Base-by-base conservation (phyloP, 2,888 invertebrate genomes). In the Drosophila fulvimacula region DNA sequence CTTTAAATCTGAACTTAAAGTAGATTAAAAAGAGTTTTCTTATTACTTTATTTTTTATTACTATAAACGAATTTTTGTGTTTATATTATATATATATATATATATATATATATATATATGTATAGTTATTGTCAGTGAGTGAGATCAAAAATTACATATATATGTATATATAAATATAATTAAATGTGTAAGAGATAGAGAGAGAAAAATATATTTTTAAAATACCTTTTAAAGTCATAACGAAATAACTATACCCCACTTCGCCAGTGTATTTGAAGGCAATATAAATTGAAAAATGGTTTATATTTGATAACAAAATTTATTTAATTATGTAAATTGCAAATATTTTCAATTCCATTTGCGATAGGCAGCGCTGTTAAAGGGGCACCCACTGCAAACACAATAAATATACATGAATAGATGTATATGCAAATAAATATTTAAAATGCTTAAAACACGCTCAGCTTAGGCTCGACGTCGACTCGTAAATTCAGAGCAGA, bases 281-380 rank as follows among this genome's bases (percentile, higher is more conserved):
- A 73, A 64, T 61, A 51, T 62, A 51, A 70, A 75, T 74, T 64
- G 51, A 34, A 74, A 76, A 74, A 66, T 57, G 66, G 27, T 55
- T 65, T 62, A 62, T 70, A 49, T 63, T 58, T 62, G 69, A 77
- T 79, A 69, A 65, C 67, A 57, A 69, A 64, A 60, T 73, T 15
- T 46, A 75, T 77, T 76, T 48, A 77, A 76, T 76, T 73, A 76
- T 77, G 69, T 51, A 73, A 76, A 76, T 73, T 66, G 62, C 51
- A 66, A 55, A 69, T 58, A 60, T 69, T 66, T 49, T 53, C 48
- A 52, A 62, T 73, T 76, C 55, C 42, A 53, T 52, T 46, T 46
- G 17, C 15, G 42, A 39, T 19, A 34, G n/a, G 10, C 5, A 24
- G n/a, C 38, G 39, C 69, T 42, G 36, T n/a, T 48, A 7, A 48